Conservation (phyloP, 1,140 invertebrate species). For the Polypedilum pembai region DNA sequence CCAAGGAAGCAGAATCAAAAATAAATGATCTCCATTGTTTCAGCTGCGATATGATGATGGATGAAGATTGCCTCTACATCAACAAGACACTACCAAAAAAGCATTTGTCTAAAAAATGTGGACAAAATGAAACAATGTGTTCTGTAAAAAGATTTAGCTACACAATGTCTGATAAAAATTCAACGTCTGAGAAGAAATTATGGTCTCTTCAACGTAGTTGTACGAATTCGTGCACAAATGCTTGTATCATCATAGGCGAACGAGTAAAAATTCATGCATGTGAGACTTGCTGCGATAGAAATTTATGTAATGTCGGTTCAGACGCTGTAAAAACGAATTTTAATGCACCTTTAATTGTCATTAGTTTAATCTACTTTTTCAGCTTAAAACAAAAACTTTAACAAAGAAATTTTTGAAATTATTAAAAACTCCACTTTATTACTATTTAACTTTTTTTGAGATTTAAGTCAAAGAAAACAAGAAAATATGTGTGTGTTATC, state of each 20-base stretch:
- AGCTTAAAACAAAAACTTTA: too few species aligned
- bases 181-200: conserved; percentile 62
- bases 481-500: too few species aligned
- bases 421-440: too few species aligned
- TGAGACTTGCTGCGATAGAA: conserved; percentile 68
- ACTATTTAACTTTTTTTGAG: too few species aligned
- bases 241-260: conserved; percentile 79
- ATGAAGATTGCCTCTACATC: neutral
- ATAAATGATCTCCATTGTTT: neutral
- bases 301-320: conserved; percentile 64
- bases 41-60: neutral
- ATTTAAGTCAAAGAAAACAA: too few species aligned
- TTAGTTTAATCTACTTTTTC: neutral
- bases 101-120: neutral
- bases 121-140: neutral
- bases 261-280: conserved; percentile 76
- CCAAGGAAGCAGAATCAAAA: neutral
- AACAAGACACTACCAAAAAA: neutral
- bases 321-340: neutral
- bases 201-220: conserved; percentile 78
- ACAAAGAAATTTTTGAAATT: too few species aligned
- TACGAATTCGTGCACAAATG: conserved; percentile 69
- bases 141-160: conserved; percentile 69
- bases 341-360: neutral
- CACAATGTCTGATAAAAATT: conserved; percentile 71